These are phyloP conservation scores for Chironomus striatipennis DNA, from an alignment of 1,140 invertebrate species.

Conservation along the genomic window DNA sequence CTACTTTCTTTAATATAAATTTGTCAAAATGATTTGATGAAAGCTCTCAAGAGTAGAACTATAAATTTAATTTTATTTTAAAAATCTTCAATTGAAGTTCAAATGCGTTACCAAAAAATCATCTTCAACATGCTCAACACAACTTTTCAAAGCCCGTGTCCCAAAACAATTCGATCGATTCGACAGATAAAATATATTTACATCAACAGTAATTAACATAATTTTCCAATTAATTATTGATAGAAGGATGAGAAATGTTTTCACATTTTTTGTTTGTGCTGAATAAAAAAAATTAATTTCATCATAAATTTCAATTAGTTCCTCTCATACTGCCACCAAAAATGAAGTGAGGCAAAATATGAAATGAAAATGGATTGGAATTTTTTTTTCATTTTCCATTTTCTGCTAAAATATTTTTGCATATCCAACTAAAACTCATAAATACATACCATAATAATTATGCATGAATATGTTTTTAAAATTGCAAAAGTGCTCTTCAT, in stretches of 20 bases:
- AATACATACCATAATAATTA: background rate
- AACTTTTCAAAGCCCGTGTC: background rate
- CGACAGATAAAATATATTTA: slow-evolving; percentile 1
- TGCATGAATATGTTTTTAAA: slow-evolving; percentile 4
- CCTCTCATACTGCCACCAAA: background rate
- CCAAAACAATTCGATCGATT: background rate
- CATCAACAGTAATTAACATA: slow-evolving; percentile 16
- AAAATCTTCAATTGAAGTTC: background rate
- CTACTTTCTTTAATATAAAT: no score
- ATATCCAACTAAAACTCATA: no score
- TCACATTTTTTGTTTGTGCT: background rate
- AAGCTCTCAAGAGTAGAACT: no score
- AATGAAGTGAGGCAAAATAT: no score
- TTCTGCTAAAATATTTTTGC: background rate
- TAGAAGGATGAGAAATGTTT: slow-evolving; percentile 2
- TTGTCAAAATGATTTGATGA: no score
- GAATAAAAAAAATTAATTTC: background rate
- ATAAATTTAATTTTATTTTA: no score
- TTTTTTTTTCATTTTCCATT: background rate
- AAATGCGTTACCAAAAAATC: no score
- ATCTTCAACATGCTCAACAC: no score
- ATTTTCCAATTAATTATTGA: slow-evolving; percentile 23
- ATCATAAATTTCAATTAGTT: slow-evolving; percentile 21
- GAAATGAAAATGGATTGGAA: background rate
- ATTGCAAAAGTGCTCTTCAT: background rate